These are phyloP conservation scores for Halcyon malimbica DNA, from an alignment of 2,113 vertebrate genomes.

Conservation along the genomic window DNA sequence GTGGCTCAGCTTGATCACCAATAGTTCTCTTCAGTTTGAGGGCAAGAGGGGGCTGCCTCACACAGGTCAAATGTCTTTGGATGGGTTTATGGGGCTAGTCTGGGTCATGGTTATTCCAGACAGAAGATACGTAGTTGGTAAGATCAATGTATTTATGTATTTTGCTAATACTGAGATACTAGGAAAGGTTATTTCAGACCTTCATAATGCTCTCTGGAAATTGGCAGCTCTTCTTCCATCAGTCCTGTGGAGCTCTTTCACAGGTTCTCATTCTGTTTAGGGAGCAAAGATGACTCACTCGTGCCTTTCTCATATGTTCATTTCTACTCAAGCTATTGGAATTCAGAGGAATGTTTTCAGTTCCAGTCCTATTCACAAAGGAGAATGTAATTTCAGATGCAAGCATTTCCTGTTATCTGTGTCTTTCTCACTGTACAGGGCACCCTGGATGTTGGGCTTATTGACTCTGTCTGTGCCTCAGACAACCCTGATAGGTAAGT, in stretches of 20 bases:
- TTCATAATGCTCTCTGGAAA: background rate
- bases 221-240: background rate
- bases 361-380: background rate
- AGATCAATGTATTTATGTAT: background rate
- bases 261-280: background rate
- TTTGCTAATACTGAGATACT: background rate
- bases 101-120: background rate
- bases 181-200: background rate
- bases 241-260: background rate
- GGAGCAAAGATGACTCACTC: background rate
- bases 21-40: background rate
- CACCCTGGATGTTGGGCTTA: constrained; percentile 90
- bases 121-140: background rate
- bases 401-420: background rate
- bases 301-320: background rate
- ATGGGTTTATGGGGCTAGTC: background rate
- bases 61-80: background rate
- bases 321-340: background rate
- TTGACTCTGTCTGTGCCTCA: constrained; percentile 92
- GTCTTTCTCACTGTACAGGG: constrained; percentile 75
- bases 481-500: constrained; percentile 91
- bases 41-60: background rate
- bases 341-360: background rate
- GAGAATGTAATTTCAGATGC: background rate
- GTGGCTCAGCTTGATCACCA: background rate